Percentiles rank a stretch among this genome's conserved stretches.
phyloP scores from a whole-genome alignment of 2,797 vertebrate species.

The Coluber constrictor region DNA sequence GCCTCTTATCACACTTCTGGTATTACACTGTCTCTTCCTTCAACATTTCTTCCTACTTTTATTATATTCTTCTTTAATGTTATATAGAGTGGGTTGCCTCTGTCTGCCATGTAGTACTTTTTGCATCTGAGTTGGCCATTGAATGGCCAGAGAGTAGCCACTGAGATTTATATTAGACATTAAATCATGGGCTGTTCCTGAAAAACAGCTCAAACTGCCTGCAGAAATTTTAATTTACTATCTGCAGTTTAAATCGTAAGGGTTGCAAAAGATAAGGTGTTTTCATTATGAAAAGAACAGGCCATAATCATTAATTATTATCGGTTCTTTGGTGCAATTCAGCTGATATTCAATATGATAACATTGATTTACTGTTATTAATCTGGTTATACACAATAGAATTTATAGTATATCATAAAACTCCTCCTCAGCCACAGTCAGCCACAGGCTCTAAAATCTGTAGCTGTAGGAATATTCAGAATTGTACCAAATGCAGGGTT shows the following conservation, averaged over 20 bases:
- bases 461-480: not conserved
- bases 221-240: constrained; percentile 22
- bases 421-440: not conserved
- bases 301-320: constrained; percentile 38
- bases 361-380: constrained; percentile 22
- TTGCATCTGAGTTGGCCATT: not conserved
- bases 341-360: not conserved
- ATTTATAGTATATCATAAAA: constrained; percentile 24
- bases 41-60: not conserved
- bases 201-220: constrained; percentile 3
- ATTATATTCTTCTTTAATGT: not conserved
- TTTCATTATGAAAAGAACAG: not conserved
- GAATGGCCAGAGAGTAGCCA: not conserved
- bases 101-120: not conserved
- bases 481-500: not conserved
- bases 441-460: not conserved
- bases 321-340: constrained; percentile 20
- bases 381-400: constrained; percentile 10
- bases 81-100: not conserved
- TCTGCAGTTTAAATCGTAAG: not conserved
- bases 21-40: not conserved
- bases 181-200: constrained; percentile 1
- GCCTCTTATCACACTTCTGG: not conserved
- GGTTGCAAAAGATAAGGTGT: constrained; percentile 41
- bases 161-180: not conserved